A percentile compares a stretch with the other conserved stretches of the same genome.
These are phyloP conservation scores for Bufo bufo DNA, from an alignment of 2,113 vertebrate species.

Conservation along the genomic window DNA sequence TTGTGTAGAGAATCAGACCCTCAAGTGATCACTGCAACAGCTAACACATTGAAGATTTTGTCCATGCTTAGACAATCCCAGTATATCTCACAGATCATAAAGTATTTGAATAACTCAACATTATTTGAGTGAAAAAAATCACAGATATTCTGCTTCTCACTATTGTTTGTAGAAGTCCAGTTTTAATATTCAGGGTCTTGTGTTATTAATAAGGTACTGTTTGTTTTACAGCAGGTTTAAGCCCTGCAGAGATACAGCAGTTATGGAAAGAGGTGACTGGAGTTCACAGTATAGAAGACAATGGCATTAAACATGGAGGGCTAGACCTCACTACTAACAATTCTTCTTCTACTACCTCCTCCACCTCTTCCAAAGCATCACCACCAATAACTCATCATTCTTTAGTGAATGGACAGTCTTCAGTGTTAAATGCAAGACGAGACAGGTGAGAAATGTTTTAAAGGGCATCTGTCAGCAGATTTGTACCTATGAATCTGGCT, in stretches of 20 bases:
- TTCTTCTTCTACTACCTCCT: conserved; percentile 98
- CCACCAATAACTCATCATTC: conserved; percentile 97
- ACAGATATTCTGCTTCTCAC: conserved; percentile 55
- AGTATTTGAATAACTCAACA: background rate
- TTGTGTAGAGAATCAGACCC: too few species aligned
- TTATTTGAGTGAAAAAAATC: background rate
- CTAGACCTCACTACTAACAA: conserved; percentile 97
- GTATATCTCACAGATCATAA: background rate
- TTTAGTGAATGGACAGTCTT: conserved; percentile 97
- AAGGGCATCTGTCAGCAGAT: too few species aligned
- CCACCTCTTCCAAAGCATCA: conserved; percentile 95
- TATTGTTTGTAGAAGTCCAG: conserved; percentile 68
- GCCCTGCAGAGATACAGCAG: conserved; percentile 98
- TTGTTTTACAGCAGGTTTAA: conserved; percentile 88
- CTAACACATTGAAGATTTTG: too few species aligned
- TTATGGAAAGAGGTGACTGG: conserved; percentile 98
- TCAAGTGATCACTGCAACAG: too few species aligned
- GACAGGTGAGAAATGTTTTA: conserved; percentile 78
- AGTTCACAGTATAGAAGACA: conserved; percentile 88
- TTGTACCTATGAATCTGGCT: too few species aligned
- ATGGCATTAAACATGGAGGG: conserved; percentile 88
- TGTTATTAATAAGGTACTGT: conserved; percentile 62
- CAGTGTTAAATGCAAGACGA: conserved; percentile 91
- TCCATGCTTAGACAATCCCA: too few species aligned
- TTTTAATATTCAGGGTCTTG: conserved; percentile 64